Evolutionary conservation across 2,888 invertebrate genomes (phyloP).

Genomic region (Watsonalla binaria): DNA sequence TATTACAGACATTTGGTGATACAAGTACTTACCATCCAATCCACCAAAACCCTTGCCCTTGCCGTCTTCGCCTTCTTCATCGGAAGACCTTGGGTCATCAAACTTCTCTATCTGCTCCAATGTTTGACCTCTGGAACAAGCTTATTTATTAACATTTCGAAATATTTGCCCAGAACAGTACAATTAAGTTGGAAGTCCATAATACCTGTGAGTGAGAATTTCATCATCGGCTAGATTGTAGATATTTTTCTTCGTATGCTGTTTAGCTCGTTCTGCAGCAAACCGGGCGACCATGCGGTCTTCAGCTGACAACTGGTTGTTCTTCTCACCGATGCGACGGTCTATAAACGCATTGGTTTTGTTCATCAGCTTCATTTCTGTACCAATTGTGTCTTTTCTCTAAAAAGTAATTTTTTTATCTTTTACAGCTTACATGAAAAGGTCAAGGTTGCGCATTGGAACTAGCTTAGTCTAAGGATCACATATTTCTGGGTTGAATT

Average conservation of each 20-base stretch:
- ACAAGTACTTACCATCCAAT: constrained; percentile 70
- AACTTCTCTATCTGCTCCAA: constrained; percentile 95
- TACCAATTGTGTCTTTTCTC: constrained; percentile 91
- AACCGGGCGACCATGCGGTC: constrained; percentile 91
- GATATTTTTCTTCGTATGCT: constrained; percentile 82
- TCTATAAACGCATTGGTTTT: constrained; percentile 94
- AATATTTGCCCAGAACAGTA: neutral
- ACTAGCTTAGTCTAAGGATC: too few relatives aligned
- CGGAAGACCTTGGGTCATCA: constrained; percentile 90
- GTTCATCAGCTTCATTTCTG: constrained; percentile 89
- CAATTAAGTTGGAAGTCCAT: too few relatives aligned
- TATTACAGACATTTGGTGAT: too few relatives aligned
- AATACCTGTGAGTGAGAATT: constrained; percentile 90
- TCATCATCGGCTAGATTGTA: constrained; percentile 94
- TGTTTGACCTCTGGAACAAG: constrained; percentile 84
- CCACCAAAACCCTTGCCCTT: constrained; percentile 72
- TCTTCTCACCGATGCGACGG: constrained; percentile 91
- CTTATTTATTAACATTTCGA: constrained; percentile 3
- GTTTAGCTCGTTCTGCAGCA: constrained; percentile 85
- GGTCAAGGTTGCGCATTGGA: too few relatives aligned
- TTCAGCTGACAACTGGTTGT: constrained; percentile 82
- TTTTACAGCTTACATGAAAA: too few relatives aligned
- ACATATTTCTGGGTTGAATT: too few relatives aligned
- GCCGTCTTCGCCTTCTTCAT: constrained; percentile 84
- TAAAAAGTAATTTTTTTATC: constrained; percentile 32